A percentile compares a stretch with the other conserved stretches of the same genome.
Evolutionary conservation across 2,797 vertebrate genomes (phyloP).

Genomic region (Girardinus metallicus): DNA sequence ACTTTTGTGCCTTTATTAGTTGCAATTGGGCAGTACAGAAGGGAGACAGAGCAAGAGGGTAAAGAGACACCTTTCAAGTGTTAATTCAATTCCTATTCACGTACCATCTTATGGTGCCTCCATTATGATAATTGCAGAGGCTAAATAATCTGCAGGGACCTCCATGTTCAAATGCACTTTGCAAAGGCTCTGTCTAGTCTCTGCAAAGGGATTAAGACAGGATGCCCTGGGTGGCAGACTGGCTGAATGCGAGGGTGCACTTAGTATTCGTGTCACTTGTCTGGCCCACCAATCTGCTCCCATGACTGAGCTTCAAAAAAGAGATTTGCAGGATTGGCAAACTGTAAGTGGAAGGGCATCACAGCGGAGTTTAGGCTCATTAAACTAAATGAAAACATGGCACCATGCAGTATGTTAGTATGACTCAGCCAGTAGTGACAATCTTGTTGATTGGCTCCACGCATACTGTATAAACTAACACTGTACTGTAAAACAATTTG

Average conservation of each 20-base stretch:
- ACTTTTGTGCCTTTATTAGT: neutral
- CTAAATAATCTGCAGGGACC: constrained; percentile 79
- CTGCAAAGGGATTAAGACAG: constrained; percentile 75
- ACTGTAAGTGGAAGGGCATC: constrained; percentile 45
- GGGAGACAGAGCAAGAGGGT: constrained; percentile 31
- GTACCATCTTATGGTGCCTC: constrained; percentile 77
- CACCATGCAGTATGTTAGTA: constrained; percentile 33
- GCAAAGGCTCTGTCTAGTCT: constrained; percentile 69
- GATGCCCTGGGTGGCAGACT: constrained; percentile 62
- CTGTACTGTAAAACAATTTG: constrained; percentile 24
- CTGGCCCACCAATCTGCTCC: constrained; percentile 64
- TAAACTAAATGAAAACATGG: constrained; percentile 46
- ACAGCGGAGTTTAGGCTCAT: constrained; percentile 30
- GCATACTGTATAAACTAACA: constrained; percentile 26
- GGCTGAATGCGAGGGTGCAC: constrained; percentile 67
- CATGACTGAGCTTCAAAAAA: constrained; percentile 63
- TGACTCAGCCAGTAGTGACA: constrained; percentile 38
- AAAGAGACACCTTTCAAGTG: constrained; percentile 65
- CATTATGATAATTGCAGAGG: constrained; percentile 84
- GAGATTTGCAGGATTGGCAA: constrained; percentile 49
- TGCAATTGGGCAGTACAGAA: constrained; percentile 25
- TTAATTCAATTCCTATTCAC: constrained; percentile 71
- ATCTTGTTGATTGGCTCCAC: constrained; percentile 48
- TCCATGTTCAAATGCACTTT: constrained; percentile 64
- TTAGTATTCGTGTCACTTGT: constrained; percentile 77